phyloP scores from a whole-genome alignment of 2,888 invertebrate genomes.

The Volucella inflata region DNA sequence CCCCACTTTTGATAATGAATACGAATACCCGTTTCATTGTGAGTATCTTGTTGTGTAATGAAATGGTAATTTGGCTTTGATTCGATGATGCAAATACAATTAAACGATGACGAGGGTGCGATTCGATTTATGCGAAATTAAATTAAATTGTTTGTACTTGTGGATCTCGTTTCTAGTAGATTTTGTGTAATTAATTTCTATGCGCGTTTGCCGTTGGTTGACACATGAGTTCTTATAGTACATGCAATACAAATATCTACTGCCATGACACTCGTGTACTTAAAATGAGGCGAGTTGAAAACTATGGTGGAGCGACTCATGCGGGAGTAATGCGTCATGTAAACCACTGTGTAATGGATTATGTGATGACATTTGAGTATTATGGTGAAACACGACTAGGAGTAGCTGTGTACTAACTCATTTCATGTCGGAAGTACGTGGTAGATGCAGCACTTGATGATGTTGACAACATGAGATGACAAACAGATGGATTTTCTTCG shows the following conservation, averaged over 20 bases:
- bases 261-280: conserved; percentile 28
- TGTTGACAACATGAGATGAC: no score
- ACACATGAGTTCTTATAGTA: no score
- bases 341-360: conserved; percentile 37
- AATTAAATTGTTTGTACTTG: conserved; percentile 19
- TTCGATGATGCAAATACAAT: conserved; percentile 58
- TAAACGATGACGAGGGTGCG: conserved; percentile 26
- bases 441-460: no score
- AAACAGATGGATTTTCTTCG: no score
- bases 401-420: no score
- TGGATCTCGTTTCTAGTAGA: conserved; percentile 37
- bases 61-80: conserved; percentile 56
- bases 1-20: conserved; percentile 43
- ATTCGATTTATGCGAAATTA: conserved; percentile 49
- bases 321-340: conserved; percentile 35
- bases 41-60: conserved; percentile 24
- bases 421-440: no score
- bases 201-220: background rate
- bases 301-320: conserved; percentile 30
- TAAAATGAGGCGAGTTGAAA: conserved; percentile 37
- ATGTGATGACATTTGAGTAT: conserved; percentile 36
- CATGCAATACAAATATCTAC: conserved; percentile 31
- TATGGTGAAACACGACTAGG: no score
- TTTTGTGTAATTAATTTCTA: conserved; percentile 63
- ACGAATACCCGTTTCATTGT: background rate